A percentile compares a stretch with the other conserved stretches of the same genome.
Evolutionary conservation across 2,113 vertebrate species (phyloP).

Genomic region (Prionailurus bengalensis): DNA sequence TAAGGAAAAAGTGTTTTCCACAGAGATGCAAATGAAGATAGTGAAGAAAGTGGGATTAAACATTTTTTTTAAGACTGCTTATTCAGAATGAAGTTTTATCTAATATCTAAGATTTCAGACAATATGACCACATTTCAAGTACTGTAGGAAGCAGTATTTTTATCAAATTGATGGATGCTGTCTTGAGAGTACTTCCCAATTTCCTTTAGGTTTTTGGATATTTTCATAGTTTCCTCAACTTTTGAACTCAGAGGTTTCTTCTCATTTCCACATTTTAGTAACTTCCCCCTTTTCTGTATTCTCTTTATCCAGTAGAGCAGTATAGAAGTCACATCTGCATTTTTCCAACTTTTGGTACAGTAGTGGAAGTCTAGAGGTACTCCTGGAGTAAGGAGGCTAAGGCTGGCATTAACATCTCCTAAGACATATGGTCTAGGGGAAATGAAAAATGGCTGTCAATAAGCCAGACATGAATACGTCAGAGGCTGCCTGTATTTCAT

Average conservation of each 20-base stretch:
- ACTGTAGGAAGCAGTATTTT: constrained; percentile 9
- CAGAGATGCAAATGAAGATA: constrained; percentile 12
- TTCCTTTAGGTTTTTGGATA: constrained; percentile 21
- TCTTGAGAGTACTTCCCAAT: background rate
- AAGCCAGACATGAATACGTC: background rate
- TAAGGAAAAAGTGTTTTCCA: constrained; percentile 38
- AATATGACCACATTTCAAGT: background rate
- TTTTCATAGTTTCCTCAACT: constrained; percentile 22
- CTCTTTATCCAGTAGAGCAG: background rate
- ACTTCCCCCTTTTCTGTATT: background rate
- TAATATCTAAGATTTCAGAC: background rate
- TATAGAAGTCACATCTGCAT: background rate
- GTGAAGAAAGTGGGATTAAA: constrained; percentile 2
- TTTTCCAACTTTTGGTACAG: background rate
- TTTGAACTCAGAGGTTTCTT: constrained; percentile 19
- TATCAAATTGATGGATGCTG: background rate
- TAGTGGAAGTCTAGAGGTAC: background rate
- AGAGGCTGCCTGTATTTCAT: constrained; percentile 52
- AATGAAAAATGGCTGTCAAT: background rate
- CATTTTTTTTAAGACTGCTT: background rate
- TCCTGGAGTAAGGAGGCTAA: background rate
- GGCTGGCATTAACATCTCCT: background rate
- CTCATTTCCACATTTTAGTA: constrained; percentile 22
- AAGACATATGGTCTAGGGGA: background rate
- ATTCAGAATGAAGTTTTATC: constrained; percentile 33